Evolutionary conservation across 2,113 vertebrate genomes (phyloP).

Genomic region (Genyomyrus donnyi): DNA sequence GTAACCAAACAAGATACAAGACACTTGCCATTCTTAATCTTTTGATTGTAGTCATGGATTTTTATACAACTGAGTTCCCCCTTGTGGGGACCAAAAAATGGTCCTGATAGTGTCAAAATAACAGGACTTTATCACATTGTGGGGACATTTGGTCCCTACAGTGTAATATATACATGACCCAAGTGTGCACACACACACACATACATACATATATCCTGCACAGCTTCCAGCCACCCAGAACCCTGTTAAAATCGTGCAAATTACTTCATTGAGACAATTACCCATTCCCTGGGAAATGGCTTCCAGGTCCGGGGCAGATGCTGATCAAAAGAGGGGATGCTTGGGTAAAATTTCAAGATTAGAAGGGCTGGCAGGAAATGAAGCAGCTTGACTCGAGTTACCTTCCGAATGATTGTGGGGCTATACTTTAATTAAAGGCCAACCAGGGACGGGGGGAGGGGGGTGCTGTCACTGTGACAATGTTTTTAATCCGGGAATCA

Average conservation of each 20-base stretch:
- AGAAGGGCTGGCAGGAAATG: neutral
- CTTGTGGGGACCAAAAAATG: neutral
- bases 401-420: neutral
- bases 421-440: neutral
- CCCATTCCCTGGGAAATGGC: constrained; percentile 18
- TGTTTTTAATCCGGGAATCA: neutral
- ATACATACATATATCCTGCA: neutral
- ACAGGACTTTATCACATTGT: neutral
- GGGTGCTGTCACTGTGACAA: neutral
- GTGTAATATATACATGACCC: neutral
- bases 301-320: constrained; percentile 24
- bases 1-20: neutral
- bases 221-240: constrained; percentile 5
- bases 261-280: constrained; percentile 18
- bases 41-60: neutral
- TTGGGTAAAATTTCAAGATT: constrained; percentile 2
- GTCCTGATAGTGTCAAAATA: neutral
- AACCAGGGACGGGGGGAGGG: neutral
- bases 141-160: neutral
- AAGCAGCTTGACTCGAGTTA: neutral
- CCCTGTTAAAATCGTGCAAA: neutral
- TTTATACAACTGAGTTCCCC: neutral
- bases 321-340: constrained; percentile 14
- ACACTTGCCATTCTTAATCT: neutral
- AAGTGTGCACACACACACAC: neutral